A percentile compares a stretch with the other conserved stretches of the same genome.
Evolutionary conservation across 2,888 invertebrate genomes (phyloP).

Genomic region (Fabriciana adippe): DNA sequence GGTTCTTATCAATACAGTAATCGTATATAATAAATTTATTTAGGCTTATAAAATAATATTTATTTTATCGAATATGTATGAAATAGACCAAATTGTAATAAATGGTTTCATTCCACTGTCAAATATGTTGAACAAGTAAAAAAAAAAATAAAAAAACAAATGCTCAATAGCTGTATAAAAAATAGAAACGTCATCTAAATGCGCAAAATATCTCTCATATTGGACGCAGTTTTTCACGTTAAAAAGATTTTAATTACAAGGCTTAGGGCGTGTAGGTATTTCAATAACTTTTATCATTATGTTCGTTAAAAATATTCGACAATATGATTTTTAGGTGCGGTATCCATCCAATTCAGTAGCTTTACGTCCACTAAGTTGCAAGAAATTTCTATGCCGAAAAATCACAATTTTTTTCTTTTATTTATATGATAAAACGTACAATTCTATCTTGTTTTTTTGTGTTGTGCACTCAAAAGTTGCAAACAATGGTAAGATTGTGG

Average conservation of each 20-base stretch:
- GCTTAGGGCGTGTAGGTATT: slow-evolving; percentile 34
- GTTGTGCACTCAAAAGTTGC: slow-evolving; percentile 17
- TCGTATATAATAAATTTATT: no score
- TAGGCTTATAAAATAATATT: no score
- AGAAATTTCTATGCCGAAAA: slow-evolving; percentile 1
- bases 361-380: not conserved
- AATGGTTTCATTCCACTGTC: no score
- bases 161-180: no score
- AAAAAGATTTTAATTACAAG: slow-evolving; percentile 34
- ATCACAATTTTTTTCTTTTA: slow-evolving; percentile 5
- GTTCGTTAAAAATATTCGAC: slow-evolving; percentile 41
- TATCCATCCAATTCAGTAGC: not conserved
- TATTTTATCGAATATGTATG: no score
- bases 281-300: slow-evolving; percentile 57
- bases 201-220: slow-evolving; percentile 5
- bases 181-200: no score
- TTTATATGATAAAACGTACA: slow-evolving; percentile 16
- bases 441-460: slow-evolving; percentile 19
- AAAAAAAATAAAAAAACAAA: no score
- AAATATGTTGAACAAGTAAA: no score
- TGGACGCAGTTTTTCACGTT: slow-evolving; percentile 18
- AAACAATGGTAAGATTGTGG: slow-evolving; percentile 26
- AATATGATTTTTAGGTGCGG: slow-evolving; percentile 25
- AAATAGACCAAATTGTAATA: no score
- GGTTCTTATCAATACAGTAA: no score